Conservation (phyloP, 2,113 vertebrate species). For the Microtus montanus region DNA sequence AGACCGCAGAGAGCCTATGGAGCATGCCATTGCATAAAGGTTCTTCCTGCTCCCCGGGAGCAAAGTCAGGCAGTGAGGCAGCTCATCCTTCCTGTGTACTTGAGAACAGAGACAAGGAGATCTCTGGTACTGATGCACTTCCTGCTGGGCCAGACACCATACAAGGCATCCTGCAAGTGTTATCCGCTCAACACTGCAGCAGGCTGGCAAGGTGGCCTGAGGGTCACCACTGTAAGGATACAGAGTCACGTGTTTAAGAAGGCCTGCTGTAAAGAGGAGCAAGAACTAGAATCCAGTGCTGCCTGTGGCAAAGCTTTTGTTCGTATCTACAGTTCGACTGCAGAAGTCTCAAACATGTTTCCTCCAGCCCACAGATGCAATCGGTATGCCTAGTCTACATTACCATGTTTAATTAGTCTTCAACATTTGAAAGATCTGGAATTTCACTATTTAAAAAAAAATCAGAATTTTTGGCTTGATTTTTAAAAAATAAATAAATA, state of each 20-base stretch:
- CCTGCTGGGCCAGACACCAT: background rate
- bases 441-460: background rate
- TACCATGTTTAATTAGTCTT: background rate
- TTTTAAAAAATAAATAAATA: too few relatives aligned
- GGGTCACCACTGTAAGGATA: background rate
- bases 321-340: background rate
- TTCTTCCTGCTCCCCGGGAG: too few relatives aligned
- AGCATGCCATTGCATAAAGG: background rate
- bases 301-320: background rate
- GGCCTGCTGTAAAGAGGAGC: background rate
- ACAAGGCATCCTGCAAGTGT: background rate
- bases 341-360: background rate
- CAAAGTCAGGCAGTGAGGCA: background rate
- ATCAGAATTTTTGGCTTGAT: too few relatives aligned
- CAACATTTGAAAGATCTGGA: conserved; percentile 9
- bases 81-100: background rate
- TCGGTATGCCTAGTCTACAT: background rate
- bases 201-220: background rate
- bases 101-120: background rate
- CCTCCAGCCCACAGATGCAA: background rate
- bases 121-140: background rate
- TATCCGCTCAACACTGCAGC: background rate
- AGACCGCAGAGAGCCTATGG: background rate
- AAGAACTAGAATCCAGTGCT: background rate
- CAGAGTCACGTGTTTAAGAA: background rate